Evolutionary conservation across 2,888 invertebrate species (phyloP), one percentile per base, ranked within the genome.

Genomic region (Dyspetes luteomarginatus): DNA sequence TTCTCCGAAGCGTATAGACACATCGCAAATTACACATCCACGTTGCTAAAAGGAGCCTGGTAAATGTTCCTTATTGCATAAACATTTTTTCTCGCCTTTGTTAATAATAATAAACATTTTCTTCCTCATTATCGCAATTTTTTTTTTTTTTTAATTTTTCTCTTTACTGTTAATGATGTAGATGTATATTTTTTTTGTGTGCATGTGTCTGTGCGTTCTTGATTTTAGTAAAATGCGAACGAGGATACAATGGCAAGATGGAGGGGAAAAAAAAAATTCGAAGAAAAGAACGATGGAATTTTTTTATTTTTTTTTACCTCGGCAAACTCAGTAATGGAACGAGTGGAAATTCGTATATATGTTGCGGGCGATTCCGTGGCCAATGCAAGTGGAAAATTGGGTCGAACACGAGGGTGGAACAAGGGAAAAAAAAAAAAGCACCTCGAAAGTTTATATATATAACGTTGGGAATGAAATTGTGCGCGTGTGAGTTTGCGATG

Each of bases 1-100:
- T 83, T 58, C 58, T 68, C 41, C 74, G 74, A 56, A 79, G 76
- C 69, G 72, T 43, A 73, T 67, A 50, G 68, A 75, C 76, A 72
- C 60, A 62, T 68, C 60, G 68, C 45, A 69, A 76, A 76, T 68
- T 76, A 76, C 68, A 68, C 30, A 67, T 67, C 60, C 30, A 12
- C 28, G 24, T 4, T 24, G 64, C 24, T 62, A 65, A 74, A 56
- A 65, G n/a, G 30, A 64, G 7, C 45, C 48, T 30, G 67, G 17
- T 17, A 75, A 74, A 75, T 45, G 56, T 67, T 67, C 58, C 17
- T 30, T 60, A 58, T 36, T 41, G 36, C 28, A 30, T 17, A 48
- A 2, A 41, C 15, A 45, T 50, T 15, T 50, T 50, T 36, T 12
- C n/a, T 15, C n/a, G 26, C 17, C 26, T 26, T 24, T 60, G 41